phyloP scores from a whole-genome alignment of 2,888 invertebrate species.

The Neria commutata region DNA sequence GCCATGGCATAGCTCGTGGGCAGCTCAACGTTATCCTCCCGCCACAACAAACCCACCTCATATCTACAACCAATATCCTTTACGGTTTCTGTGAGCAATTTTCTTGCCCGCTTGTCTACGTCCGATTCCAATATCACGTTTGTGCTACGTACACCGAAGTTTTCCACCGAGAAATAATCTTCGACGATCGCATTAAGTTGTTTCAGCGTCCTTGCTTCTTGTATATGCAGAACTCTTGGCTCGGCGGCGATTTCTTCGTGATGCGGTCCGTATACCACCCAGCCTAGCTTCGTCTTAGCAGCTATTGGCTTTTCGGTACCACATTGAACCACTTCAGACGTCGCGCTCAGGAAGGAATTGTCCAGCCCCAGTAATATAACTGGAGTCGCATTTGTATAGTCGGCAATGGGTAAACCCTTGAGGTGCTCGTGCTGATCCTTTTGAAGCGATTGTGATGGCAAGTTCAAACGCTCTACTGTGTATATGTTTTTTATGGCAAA shows the following conservation, averaged over 20 bases:
- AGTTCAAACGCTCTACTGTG: background rate
- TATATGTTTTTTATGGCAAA: background rate
- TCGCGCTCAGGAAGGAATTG: background rate
- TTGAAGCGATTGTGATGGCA: background rate
- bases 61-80: slow-evolving; percentile 12
- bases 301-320: background rate
- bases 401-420: background rate
- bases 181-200: slow-evolving; percentile 16
- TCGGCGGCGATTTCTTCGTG: background rate
- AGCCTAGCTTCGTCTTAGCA: background rate
- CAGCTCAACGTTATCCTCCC: slow-evolving; percentile 4
- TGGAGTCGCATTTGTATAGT: no score
- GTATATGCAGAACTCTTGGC: no score
- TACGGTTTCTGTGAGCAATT: slow-evolving; percentile 16
- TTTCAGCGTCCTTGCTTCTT: background rate
- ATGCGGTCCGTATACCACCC: background rate
- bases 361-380: background rate
- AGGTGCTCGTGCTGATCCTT: background rate
- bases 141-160: slow-evolving; percentile 6
- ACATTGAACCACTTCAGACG: background rate
- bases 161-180: slow-evolving; percentile 19
- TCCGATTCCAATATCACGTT: slow-evolving; percentile 13
- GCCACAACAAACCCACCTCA: slow-evolving; percentile 28
- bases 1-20: slow-evolving; percentile 28
- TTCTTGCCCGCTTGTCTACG: slow-evolving; percentile 10